Evolutionary conservation across 2,113 vertebrate species (phyloP), one percentile per base, ranked within the genome.

Genomic region (Lichenostomus cassidix): DNA sequence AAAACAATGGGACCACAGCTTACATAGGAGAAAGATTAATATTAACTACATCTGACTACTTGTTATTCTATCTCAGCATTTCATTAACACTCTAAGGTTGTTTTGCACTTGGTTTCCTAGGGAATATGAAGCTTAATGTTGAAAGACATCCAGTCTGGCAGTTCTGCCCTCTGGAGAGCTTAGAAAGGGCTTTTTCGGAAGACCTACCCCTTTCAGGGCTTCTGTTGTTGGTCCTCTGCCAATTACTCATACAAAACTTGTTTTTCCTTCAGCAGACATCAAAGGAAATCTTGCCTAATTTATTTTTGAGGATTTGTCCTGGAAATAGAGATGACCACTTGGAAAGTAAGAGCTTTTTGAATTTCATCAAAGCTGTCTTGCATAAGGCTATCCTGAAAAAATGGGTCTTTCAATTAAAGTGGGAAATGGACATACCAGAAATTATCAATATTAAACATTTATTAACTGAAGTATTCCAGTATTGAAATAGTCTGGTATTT

Each of bases 401-500:
- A 77, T 24, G 10, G 81, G n/a, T 60, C 50, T 41, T 86, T 83
- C 55, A 78, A 67, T 74, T 89, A 73, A 80, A 74, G 10, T 83
- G 79, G 74, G 58, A 84, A 83, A 84, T 87, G 59, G 42, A 33
- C 29, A 29, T 41, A 64, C 6, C 22, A 89, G 59, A 83, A 91
- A 83, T 83, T 64, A 63, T 67, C 83, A 71, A 77, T 82, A 49
- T 90, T 91, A 81, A 95, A 74, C n/a, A 65, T 73, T 83, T 60
- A 79, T 94, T 76, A 94, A 69, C 29, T 39, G 60, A 92, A 73
- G 14, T 39, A 44, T 79, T 95, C 60, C 14, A 82, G 15, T 69
- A 83, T 83, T 9, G 3, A 77, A 91, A 35, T 74, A 65, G 46
- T 60, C n/a, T 86, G 37, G 17, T 91, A 65, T 74, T 95, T 88